phyloP scores from a whole-genome alignment of 2,797 vertebrate species.

The Mastacembelus armatus region DNA sequence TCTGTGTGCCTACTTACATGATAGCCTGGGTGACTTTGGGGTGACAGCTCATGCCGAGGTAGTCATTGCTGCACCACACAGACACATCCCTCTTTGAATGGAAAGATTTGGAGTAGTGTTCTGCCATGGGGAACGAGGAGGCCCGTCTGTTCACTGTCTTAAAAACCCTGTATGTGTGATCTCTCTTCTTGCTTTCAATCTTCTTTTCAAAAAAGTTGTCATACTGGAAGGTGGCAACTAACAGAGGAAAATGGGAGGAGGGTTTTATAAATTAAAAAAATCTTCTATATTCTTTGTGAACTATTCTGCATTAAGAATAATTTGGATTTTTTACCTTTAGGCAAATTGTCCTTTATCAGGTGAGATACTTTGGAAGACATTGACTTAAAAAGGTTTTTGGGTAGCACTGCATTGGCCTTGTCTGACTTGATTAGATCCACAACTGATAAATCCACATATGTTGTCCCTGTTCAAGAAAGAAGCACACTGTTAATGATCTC shows the following conservation, averaged over 20 bases:
- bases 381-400: slow-evolving; percentile 84
- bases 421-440: slow-evolving; percentile 43
- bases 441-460: too few species aligned
- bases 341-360: slow-evolving; percentile 91
- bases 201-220: slow-evolving; percentile 93
- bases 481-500: background rate
- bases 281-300: background rate
- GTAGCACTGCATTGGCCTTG: slow-evolving; percentile 57
- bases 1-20: slow-evolving; percentile 82
- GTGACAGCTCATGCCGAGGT: slow-evolving; percentile 95
- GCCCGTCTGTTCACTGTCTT: slow-evolving; percentile 93
- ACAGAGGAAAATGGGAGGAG: slow-evolving; percentile 52
- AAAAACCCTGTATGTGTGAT: slow-evolving; percentile 94
- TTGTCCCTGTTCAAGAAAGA: slow-evolving; percentile 36
- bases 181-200: slow-evolving; percentile 90
- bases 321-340: slow-evolving; percentile 83
- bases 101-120: slow-evolving; percentile 87
- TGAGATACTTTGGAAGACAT: slow-evolving; percentile 85
- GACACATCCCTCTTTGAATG: slow-evolving; percentile 88
- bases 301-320: background rate
- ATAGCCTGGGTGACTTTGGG: slow-evolving; percentile 88
- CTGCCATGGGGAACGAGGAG: slow-evolving; percentile 91
- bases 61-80: slow-evolving; percentile 97
- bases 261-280: background rate
- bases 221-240: slow-evolving; percentile 89